Evolutionary conservation across 2,888 invertebrate species (phyloP).

Genomic region (Eupeodes luniger): DNA sequence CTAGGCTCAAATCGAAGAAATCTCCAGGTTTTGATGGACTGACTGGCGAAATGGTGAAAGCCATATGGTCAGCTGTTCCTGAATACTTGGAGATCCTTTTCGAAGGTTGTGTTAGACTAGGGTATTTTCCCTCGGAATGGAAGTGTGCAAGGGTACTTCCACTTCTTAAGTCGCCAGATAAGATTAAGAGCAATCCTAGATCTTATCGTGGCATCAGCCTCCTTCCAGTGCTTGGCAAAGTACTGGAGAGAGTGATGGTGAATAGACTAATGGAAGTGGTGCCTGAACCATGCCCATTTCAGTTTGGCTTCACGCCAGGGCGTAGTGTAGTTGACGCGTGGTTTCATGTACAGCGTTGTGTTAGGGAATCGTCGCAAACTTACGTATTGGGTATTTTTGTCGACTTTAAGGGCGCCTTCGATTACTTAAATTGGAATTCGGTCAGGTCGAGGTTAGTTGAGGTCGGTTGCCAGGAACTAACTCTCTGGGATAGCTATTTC

Average conservation of each 20-base stretch:
- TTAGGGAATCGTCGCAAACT: background rate
- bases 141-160: constrained; percentile 46
- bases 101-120: constrained; percentile 20
- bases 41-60: constrained; percentile 54
- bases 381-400: constrained; percentile 46
- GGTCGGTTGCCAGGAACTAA: too few relatives aligned
- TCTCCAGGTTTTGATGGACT: constrained; percentile 43
- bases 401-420: constrained; percentile 57
- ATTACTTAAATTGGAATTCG: constrained; percentile 67
- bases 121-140: constrained; percentile 51
- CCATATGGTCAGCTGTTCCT: constrained; percentile 44
- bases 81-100: constrained; percentile 34
- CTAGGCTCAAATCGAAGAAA: constrained; percentile 5
- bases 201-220: constrained; percentile 41
- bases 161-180: constrained; percentile 67
- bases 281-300: constrained; percentile 6
- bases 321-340: constrained; percentile 42
- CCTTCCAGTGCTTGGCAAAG: constrained; percentile 73
- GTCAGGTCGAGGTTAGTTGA: constrained; percentile 33
- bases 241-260: constrained; percentile 60
- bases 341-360: constrained; percentile 2
- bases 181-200: constrained; percentile 63
- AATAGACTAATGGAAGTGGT: constrained; percentile 18
- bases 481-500: too few relatives aligned
- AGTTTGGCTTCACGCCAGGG: constrained; percentile 43